Conservation (phyloP, 2,888 invertebrate species). For the Drosophila algonquin region DNA sequence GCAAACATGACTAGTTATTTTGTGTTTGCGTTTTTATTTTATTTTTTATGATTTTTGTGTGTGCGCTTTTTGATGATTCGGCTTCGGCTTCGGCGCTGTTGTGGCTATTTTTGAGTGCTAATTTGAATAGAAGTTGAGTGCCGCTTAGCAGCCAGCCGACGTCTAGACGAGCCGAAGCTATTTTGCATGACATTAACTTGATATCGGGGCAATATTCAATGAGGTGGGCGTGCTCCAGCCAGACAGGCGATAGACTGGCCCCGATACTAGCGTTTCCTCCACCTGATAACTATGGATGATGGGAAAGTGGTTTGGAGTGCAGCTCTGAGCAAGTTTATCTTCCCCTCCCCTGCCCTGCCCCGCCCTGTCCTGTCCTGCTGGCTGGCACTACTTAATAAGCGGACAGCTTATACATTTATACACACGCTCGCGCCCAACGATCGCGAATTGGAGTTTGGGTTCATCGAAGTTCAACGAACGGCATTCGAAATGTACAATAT, state of each 20-base stretch:
- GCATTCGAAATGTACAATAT: conserved; percentile 50
- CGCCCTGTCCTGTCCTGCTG: too few species aligned
- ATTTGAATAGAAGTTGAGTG: conserved; percentile 45
- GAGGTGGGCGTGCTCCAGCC: conserved; percentile 51
- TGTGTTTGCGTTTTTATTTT: background rate
- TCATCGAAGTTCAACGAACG: conserved; percentile 65
- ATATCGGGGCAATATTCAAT: conserved; percentile 23
- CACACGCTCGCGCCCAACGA: conserved; percentile 42
- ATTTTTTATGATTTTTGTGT: conserved; percentile 6
- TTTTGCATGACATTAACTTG: conserved; percentile 59
- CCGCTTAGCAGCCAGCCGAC: conserved; percentile 27
- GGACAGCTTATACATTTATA: conserved; percentile 53
- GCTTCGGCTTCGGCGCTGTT: conserved; percentile 17
- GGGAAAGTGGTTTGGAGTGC: conserved; percentile 41
- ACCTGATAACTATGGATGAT: conserved; percentile 50
- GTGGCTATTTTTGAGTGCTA: conserved; percentile 37
- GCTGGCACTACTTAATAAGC: conserved; percentile 23
- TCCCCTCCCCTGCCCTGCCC: conserved; percentile 13
- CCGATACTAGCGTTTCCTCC: conserved; percentile 31
- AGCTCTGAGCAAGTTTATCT: conserved; percentile 49
- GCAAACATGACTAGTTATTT: conserved; percentile 36
- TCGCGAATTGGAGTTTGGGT: conserved; percentile 51
- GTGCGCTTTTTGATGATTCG: conserved; percentile 22
- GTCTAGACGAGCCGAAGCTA: conserved; percentile 41
- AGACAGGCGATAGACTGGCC: conserved; percentile 59